phyloP scores from a whole-genome alignment of 2,797 vertebrate genomes.

The Orestias chungarensis region DNA sequence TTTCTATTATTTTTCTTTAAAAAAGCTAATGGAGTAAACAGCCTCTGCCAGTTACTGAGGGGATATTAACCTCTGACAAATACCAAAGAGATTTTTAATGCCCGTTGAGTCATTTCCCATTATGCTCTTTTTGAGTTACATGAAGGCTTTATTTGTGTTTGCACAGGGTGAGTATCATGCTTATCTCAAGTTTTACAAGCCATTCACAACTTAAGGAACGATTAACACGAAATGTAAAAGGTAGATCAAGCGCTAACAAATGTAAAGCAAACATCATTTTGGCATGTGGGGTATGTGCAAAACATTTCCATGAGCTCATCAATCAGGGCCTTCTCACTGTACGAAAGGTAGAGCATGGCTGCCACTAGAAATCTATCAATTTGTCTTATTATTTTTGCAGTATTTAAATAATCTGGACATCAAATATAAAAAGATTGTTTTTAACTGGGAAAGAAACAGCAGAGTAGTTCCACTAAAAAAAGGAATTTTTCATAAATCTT shows the following conservation, averaged over 20 bases:
- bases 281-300: neutral
- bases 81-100: slow-evolving; percentile 42
- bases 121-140: slow-evolving; percentile 34
- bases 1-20: slow-evolving; percentile 6
- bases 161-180: slow-evolving; percentile 1
- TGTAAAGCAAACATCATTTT: neutral
- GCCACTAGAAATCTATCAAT: neutral
- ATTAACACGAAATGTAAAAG: slow-evolving; percentile 9
- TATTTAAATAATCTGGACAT: no score
- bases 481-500: neutral
- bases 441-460: neutral
- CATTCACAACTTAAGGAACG: slow-evolving; percentile 11
- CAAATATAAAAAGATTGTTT: neutral
- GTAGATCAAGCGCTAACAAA: slow-evolving; percentile 9
- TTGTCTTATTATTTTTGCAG: no score
- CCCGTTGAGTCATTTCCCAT: slow-evolving; percentile 44
- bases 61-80: slow-evolving; percentile 33
- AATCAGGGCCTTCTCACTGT: neutral
- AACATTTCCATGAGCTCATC: slow-evolving; percentile 2
- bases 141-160: slow-evolving; percentile 27
- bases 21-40: slow-evolving; percentile 18
- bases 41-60: slow-evolving; percentile 30
- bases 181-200: slow-evolving; percentile 19
- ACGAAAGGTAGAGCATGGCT: neutral
- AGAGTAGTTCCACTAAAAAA: neutral